These are phyloP conservation scores for Oasisia sp. DNA, from an alignment of 2,888 invertebrate genomes.

Conservation along the genomic window DNA sequence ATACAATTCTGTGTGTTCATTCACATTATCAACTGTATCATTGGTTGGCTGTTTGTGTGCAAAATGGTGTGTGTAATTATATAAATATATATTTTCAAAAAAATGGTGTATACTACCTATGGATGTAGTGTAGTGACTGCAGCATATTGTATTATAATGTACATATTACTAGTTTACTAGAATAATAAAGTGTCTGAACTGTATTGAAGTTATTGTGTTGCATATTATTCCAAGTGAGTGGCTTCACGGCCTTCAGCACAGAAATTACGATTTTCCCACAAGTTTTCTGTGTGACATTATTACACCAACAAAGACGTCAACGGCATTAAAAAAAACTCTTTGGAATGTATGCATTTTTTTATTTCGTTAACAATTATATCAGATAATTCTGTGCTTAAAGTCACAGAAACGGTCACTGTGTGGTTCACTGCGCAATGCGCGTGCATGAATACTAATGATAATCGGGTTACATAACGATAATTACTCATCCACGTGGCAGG, in stretches of 20 bases:
- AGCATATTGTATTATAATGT: slow-evolving; percentile 2
- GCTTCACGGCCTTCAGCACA: not conserved
- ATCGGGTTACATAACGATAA: too few species aligned
- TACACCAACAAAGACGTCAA: too few species aligned
- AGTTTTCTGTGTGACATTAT: too few species aligned
- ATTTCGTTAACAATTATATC: too few species aligned
- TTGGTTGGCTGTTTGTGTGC: not conserved
- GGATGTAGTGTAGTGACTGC: slow-evolving; percentile 17
- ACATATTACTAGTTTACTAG: not conserved
- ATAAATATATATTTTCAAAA: not conserved
- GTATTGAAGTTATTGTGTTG: not conserved
- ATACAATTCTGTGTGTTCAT: not conserved
- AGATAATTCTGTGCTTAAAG: too few species aligned
- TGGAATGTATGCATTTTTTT: too few species aligned
- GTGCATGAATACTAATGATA: too few species aligned
- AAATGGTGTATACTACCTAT: not conserved
- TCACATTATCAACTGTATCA: not conserved
- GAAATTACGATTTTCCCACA: too few species aligned
- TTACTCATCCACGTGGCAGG: too few species aligned
- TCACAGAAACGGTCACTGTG: too few species aligned
- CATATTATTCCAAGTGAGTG: not conserved
- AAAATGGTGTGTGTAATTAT: not conserved
- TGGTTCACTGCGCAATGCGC: too few species aligned
- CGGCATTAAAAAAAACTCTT: too few species aligned
- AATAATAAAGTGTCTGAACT: not conserved